Evolutionary conservation across 2,888 invertebrate genomes (phyloP), one percentile per base, ranked within the genome.

Genomic region (Schizotus pectinicornis): DNA sequence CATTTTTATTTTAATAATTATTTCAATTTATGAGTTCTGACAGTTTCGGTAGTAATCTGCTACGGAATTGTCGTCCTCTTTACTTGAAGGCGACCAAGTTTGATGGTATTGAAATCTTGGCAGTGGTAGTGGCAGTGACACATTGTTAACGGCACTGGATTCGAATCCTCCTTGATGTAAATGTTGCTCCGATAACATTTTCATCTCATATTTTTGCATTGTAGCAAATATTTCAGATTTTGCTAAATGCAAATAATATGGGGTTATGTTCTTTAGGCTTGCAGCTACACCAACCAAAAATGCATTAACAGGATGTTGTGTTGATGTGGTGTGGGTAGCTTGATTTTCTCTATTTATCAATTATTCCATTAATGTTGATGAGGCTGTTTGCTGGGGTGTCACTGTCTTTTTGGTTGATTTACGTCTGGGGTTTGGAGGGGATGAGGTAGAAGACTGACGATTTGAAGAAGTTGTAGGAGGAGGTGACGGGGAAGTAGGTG

Each of bases 181-280:
- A 37, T 49, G 14, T 53, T 58, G 57, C 11, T 61, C 35, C 41
- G 36, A 41, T 35, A 59, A 41, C 56, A 60, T 56, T 42, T 61
- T 52, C 47, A 60, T 37, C 30, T 65, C 64, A 42, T 43, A 59
- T 50, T 63, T 59, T 36, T 63, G 64, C 14, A 65, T 59, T 2
- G 48, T 45, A 1, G 52, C 45, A 56, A 65, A 63, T 53, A 63
- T 65, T 48, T 65, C 59, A 6, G 63, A 56, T 61, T 65, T 65
- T 7, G 61, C 65, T 34, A 63, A 41, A 55, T 65, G 47, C 38
- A 59, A 61, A 47, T 65, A 52, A 52, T 57, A 59, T 0, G 61
- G 59, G 30, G 22, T 46, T 6, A 62, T 54, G 14, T 45, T 39
- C 37, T 63, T 63, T 37, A 62, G 50, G 22, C 61, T 62, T 33